Evolutionary conservation across 2,113 vertebrate species (phyloP).

Genomic region (Elgaria multicarinata): DNA sequence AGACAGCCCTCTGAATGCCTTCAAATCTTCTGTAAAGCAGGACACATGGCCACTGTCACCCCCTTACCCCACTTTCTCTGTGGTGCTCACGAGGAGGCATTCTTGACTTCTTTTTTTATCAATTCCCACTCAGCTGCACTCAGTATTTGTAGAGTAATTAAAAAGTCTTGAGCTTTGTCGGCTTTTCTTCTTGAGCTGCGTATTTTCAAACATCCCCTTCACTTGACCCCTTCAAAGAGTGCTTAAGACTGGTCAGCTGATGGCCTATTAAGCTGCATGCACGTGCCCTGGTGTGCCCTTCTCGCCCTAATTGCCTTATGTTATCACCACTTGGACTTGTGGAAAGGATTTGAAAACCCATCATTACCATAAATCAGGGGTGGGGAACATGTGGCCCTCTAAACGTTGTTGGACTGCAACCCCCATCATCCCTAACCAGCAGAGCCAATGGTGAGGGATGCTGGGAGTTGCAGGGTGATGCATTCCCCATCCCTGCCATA

Average conservation of each 20-base stretch:
- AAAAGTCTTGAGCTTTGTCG: neutral
- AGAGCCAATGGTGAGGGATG: too few species aligned
- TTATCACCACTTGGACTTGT: fast-evolving
- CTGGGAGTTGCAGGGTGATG: too few species aligned
- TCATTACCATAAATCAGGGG: too few species aligned
- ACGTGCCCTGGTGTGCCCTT: neutral
- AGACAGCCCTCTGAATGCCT: too few species aligned
- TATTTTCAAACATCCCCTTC: constrained; percentile 8
- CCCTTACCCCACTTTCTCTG: too few species aligned
- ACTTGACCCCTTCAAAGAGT: neutral
- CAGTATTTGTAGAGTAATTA: neutral
- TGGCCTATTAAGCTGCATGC: fast-evolving
- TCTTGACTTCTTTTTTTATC: neutral
- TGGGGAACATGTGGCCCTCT: too few species aligned
- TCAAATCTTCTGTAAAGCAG: too few species aligned
- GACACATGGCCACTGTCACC: too few species aligned
- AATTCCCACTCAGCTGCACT: neutral
- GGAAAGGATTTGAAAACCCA: neutral
- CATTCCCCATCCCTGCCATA: too few species aligned
- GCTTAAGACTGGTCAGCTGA: neutral
- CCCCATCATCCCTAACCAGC: too few species aligned
- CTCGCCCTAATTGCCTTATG: neutral
- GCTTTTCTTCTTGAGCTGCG: neutral
- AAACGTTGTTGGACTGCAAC: too few species aligned
- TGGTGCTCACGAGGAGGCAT: neutral